A percentile compares a stretch with the other conserved stretches of the same genome.
Conservation (phyloP, 1,140 invertebrate species). For the Papilio helenus region DNA sequence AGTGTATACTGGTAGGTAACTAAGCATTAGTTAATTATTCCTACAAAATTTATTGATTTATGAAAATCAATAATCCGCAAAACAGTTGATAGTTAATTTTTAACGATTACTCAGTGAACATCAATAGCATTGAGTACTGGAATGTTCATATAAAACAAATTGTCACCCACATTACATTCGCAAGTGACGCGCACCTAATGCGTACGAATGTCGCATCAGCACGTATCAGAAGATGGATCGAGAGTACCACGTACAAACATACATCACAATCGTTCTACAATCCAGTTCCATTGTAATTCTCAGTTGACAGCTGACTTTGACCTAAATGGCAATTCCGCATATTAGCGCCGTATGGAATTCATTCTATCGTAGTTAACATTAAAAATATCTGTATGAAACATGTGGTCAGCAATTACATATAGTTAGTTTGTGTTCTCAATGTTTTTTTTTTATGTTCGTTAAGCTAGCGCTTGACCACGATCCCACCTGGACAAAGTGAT, state of each 20-base stretch:
- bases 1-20: not conserved
- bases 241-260: slow-evolving; percentile 31
- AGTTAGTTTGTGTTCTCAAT: not conserved
- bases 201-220: slow-evolving; percentile 34
- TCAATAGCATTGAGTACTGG: not conserved
- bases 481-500: too few species aligned
- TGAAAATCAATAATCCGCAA: not conserved
- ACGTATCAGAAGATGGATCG: slow-evolving; percentile 37
- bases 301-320: slow-evolving; percentile 32
- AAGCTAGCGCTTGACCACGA: too few species aligned
- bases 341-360: not conserved
- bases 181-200: slow-evolving; percentile 29
- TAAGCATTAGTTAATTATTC: not conserved
- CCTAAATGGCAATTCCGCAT: slow-evolving; percentile 30
- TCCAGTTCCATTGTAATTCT: slow-evolving; percentile 27
- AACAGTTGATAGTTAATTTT: not conserved
- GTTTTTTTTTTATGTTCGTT: too few species aligned
- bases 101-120: too few species aligned
- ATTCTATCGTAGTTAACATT: not conserved
- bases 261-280: slow-evolving; percentile 32
- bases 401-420: not conserved
- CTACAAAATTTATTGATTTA: not conserved
- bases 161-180: slow-evolving; percentile 19
- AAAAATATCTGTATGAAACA: not conserved
- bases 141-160: not conserved